Percentiles rank a stretch among this genome's conserved stretches.
phyloP scores from a whole-genome alignment of 30 jellyfish, hydroid and myxozoan species.

The Hydra vulgaris region DNA sequence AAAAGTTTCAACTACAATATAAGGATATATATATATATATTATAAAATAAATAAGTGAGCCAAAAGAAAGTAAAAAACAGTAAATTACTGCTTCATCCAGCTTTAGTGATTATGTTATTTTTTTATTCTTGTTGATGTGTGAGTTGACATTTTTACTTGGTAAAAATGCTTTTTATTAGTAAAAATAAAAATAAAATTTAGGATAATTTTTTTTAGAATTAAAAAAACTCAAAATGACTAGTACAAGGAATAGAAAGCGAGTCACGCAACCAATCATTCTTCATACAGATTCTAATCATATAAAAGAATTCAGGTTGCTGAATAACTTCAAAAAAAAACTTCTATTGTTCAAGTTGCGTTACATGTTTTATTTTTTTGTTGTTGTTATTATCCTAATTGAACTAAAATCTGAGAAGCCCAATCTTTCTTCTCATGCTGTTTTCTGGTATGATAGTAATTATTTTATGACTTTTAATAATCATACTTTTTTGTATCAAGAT shows the following conservation, averaged over 20 bases:
- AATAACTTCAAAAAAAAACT: not conserved
- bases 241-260: not conserved
- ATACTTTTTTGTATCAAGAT: conserved; percentile 60
- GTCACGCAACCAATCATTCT: not conserved
- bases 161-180: no score
- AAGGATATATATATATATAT: no score
- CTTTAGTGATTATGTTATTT: no score
- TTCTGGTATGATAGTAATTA: conserved; percentile 85
- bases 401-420: conserved; percentile 13
- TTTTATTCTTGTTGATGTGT: no score
- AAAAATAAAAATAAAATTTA: no score
- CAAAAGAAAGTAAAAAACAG: no score
- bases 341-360: not conserved
- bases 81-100: no score
- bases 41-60: no score
- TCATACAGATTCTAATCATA: not conserved
- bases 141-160: no score
- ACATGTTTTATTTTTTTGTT: not conserved
- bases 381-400: conserved; percentile 1
- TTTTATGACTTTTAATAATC: conserved; percentile 18
- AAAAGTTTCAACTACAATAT: no score
- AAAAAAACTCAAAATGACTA: not conserved
- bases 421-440: conserved; percentile 29
- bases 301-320: not conserved
- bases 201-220: no score